A percentile compares a stretch with the other conserved stretches of the same genome.
Conservation (phyloP, 2,888 invertebrate genomes). For the Cheilosia vernalis region DNA sequence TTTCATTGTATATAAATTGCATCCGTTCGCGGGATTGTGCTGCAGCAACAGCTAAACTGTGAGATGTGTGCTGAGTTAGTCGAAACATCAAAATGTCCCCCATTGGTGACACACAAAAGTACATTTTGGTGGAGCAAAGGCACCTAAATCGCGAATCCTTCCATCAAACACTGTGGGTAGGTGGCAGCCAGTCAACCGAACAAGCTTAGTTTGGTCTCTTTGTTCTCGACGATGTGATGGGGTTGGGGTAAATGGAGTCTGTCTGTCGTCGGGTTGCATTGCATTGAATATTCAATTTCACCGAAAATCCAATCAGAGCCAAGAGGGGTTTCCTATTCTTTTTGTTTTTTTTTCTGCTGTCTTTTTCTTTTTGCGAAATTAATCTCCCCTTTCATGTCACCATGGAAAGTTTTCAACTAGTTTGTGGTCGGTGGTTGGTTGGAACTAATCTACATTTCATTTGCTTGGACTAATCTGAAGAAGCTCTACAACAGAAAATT, state of each 20-base stretch:
- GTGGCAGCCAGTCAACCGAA: conserved; percentile 6
- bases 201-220: conserved; percentile 32
- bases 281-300: conserved; percentile 68
- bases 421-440: conserved; percentile 37
- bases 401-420: conserved; percentile 30
- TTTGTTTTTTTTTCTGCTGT: neutral
- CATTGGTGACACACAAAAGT: conserved; percentile 15
- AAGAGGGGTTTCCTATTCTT: conserved; percentile 11
- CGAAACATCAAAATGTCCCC: conserved; percentile 12
- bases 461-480: conserved; percentile 51
- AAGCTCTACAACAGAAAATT: conserved; percentile 50
- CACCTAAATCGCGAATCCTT: conserved; percentile 45
- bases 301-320: conserved; percentile 67
- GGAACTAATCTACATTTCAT: conserved; percentile 64
- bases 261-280: conserved; percentile 36
- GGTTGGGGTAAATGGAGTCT: neutral
- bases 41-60: conserved; percentile 39
- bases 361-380: conserved; percentile 26
- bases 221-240: conserved; percentile 26
- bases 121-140: neutral
- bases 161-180: conserved; percentile 33
- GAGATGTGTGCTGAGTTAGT: conserved; percentile 13
- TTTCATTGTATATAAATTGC: conserved; percentile 33
- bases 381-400: conserved; percentile 44
- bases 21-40: conserved; percentile 27